Percentiles rank a stretch among this genome's conserved stretches.
phyloP scores from a whole-genome alignment of 1,140 invertebrate genomes.

The Drosophila arizonae region DNA sequence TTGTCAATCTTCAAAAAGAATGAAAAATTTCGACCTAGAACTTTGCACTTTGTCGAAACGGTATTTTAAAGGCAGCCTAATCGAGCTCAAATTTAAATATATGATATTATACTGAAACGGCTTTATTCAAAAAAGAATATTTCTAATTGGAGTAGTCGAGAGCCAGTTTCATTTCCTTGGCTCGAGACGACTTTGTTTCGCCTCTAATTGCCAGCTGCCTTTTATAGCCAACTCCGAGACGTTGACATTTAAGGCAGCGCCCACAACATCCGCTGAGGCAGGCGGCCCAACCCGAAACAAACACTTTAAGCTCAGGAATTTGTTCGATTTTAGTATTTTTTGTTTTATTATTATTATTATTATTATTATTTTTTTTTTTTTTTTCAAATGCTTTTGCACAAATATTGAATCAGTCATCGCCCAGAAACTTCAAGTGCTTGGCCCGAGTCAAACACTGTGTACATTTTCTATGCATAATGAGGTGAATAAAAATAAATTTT shows the following conservation, averaged over 20 bases:
- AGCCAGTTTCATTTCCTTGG: conserved; percentile 28
- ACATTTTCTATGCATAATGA: conserved; percentile 35
- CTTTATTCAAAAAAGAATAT: conserved; percentile 16
- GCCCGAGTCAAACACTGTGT: not conserved
- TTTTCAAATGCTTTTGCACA: conserved; percentile 39
- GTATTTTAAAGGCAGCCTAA: conserved; percentile 5
- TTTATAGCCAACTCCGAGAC: conserved; percentile 52
- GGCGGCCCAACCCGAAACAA: conserved; percentile 53
- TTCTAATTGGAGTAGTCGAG: conserved; percentile 30
- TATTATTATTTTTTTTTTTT: conserved; percentile 29
- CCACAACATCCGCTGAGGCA: conserved; percentile 65
- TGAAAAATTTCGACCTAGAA: conserved; percentile 38
- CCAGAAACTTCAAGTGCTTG: conserved; percentile 11
- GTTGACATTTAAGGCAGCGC: conserved; percentile 71
- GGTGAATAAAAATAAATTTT: conserved; percentile 46
- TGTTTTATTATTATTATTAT: conserved; percentile 17
- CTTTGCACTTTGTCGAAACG: conserved; percentile 38
- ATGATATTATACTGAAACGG: not conserved
- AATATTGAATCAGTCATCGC: conserved; percentile 41
- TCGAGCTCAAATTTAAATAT: not conserved
- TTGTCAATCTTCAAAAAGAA: not conserved
- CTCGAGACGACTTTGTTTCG: conserved; percentile 23
- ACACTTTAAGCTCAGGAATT: conserved; percentile 28
- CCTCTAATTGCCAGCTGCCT: conserved; percentile 63
- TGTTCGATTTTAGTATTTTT: conserved; percentile 3